Evolutionary conservation across 2,797 vertebrate genomes (phyloP).

Genomic region (Microcaecilia unicolor): DNA sequence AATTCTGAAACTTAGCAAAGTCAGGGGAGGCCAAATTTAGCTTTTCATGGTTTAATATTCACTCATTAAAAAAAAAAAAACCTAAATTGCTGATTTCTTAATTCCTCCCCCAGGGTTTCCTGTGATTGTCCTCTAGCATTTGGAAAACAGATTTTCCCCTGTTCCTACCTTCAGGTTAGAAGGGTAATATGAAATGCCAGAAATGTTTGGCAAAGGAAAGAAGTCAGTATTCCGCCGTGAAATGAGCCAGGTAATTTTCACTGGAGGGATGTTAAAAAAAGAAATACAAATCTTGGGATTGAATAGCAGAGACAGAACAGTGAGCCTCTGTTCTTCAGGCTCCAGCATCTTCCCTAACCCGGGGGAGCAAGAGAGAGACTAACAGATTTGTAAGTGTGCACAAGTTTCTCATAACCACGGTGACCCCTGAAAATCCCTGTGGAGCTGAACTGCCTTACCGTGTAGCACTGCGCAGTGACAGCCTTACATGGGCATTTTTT

Average conservation of each 20-base stretch:
- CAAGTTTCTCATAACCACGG: background rate
- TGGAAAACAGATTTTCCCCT: too few relatives aligned
- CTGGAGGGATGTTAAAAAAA: too few relatives aligned
- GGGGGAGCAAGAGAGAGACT: background rate
- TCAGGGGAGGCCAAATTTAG: too few relatives aligned
- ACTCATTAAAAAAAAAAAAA: too few relatives aligned
- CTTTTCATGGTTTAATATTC: too few relatives aligned
- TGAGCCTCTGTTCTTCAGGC: too few relatives aligned
- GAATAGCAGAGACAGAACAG: too few relatives aligned
- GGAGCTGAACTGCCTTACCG: background rate
- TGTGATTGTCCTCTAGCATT: too few relatives aligned
- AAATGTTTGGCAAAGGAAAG: background rate
- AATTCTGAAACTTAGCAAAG: too few relatives aligned
- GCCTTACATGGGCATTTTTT: conserved; percentile 13
- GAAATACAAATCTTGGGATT: too few relatives aligned
- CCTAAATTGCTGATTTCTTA: too few relatives aligned
- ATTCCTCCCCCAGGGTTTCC: background rate
- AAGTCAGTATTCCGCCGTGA: background rate
- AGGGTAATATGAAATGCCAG: background rate
- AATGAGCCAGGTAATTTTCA: background rate
- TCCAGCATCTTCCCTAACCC: background rate
- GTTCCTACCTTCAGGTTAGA: background rate
- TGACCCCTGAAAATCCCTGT: background rate
- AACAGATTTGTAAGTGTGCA: background rate
- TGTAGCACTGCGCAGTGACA: background rate